Evolutionary conservation across 2,113 vertebrate genomes (phyloP).

Genomic region (Mohoua ochrocephala): DNA sequence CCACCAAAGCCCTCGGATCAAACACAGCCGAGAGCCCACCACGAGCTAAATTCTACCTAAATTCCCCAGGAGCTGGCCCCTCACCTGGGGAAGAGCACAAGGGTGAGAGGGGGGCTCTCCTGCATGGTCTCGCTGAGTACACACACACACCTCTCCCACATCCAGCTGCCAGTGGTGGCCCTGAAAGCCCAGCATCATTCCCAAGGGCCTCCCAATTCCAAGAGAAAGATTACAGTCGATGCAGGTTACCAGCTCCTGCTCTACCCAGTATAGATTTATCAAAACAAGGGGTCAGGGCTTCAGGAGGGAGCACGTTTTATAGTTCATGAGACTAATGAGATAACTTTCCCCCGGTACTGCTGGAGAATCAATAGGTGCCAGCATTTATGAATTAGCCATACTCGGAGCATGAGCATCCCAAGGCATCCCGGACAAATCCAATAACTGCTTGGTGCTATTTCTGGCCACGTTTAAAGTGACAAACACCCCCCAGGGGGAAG

Average conservation of each 20-base stretch:
- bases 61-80: background rate
- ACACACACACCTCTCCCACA: background rate
- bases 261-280: constrained; percentile 72
- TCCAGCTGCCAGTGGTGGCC: background rate
- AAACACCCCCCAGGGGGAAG: background rate
- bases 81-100: background rate
- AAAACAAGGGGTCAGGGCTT: constrained; percentile 65
- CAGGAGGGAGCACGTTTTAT: constrained; percentile 19
- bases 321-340: constrained; percentile 73
- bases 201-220: constrained; percentile 19
- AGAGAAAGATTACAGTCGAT: constrained; percentile 72
- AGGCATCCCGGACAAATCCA: constrained; percentile 10
- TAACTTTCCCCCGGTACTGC: background rate
- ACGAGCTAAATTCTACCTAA: background rate
- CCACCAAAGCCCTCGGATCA: background rate
- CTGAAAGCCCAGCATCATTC: background rate
- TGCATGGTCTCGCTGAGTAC: rapidly evolving
- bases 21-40: background rate
- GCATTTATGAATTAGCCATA: constrained; percentile 23
- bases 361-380: constrained; percentile 19
- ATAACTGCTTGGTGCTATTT: background rate
- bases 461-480: background rate
- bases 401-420: background rate
- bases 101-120: background rate
- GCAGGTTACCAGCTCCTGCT: constrained; percentile 67